Evolutionary conservation across 1,140 invertebrate genomes (phyloP).

Genomic region (Plodia interpunctella): DNA sequence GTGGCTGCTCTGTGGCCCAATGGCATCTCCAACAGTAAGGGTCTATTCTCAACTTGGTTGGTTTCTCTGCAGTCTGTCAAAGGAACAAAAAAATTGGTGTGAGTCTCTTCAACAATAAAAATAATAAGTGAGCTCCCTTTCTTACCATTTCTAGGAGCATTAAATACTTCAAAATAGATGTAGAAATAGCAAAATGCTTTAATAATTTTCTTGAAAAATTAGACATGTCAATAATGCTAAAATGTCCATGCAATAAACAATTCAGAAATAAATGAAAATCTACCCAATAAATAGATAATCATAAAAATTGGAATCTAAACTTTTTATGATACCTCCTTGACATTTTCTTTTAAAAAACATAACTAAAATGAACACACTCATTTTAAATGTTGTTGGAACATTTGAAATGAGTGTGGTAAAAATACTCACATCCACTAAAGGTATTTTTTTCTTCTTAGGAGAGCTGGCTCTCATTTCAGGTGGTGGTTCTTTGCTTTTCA

Average conservation of each 20-base stretch:
- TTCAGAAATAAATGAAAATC: neutral
- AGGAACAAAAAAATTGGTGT: slow-evolving; percentile 10
- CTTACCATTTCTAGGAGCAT: neutral
- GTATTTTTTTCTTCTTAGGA: slow-evolving; percentile 49
- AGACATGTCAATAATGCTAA: neutral
- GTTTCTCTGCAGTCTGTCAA: slow-evolving; percentile 28
- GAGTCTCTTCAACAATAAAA: neutral
- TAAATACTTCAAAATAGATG: neutral
- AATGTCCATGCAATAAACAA: neutral
- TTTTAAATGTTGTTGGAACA: no score
- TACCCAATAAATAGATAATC: neutral
- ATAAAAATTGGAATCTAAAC: neutral
- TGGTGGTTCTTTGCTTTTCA: slow-evolving; percentile 23
- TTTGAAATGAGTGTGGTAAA: neutral
- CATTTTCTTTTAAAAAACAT: neutral
- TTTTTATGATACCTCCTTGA: neutral
- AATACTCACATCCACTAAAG: slow-evolving; percentile 23
- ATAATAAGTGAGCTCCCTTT: neutral
- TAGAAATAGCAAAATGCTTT: neutral
- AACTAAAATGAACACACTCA: no score
- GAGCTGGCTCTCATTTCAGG: slow-evolving; percentile 24
- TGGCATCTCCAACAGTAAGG: slow-evolving; percentile 94
- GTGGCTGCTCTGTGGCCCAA: slow-evolving; percentile 76
- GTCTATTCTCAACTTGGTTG: slow-evolving; percentile 78
- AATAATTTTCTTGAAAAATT: neutral